Conservation (phyloP, 2,113 vertebrate species). For the cat (Felis catus) region F.catus_Fca126_mat1.0 CM031414.1:135334501-135335000, state of each 20-base stretch:
- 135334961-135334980: neutral
- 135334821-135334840: accelerated
- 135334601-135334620: neutral
- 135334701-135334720: neutral
- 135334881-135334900: neutral
- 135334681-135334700: neutral
- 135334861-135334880: neutral
- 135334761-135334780: neutral
- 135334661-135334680: accelerated
- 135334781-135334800: neutral
- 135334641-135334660: neutral
- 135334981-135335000: neutral
- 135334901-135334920: neutral
- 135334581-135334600: neutral
- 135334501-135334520: neutral
- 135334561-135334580: neutral
- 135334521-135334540: neutral
- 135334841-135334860: neutral
- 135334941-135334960: neutral
- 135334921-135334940: neutral
- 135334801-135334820: neutral
- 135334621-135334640: no score
- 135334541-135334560: neutral
- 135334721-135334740: neutral
- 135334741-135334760: neutral